Base-by-base conservation (phyloP, 2,888 invertebrate genomes). In the Sicus ferrugineus region DNA sequence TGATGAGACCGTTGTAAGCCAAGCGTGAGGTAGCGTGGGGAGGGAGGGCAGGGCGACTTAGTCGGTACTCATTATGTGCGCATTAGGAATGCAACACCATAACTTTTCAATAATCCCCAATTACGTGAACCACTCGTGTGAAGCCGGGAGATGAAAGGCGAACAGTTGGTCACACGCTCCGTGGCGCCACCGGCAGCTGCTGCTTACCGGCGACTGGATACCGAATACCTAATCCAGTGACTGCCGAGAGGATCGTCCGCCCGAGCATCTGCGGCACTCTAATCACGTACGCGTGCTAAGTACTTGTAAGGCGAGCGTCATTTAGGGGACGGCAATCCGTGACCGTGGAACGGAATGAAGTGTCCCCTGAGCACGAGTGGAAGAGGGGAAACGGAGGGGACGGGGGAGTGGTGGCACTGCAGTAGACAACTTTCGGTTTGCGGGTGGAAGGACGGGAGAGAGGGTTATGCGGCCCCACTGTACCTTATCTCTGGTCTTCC, bases 41-140 rank as follows among this genome's bases (percentile, higher is more conserved):
- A n/a, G n/a, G n/a, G n/a, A n/a, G n/a, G n/a, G n/a, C n/a, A 14
- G 9, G 34, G 34, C 1, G 19, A 9, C 50, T 11, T 19, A 26
- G 3, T 16, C 54, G 11, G 54, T 2, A 16, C 42, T 16, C 38
- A 38, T 38, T 21, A 26, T 42, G 21, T 21, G 14, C 28, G 46
- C 23, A 59, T 73, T 67, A 54, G 56, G 65, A 56, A 71, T 71
- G 71, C 73, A 63, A 54, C 65, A 67, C 73, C 71, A 71, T 67
- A 73, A 71, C 71, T 72, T 71, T 68, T 69, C 71, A 70, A 71
- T 73, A 73, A 73, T 73, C 73, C 69, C 71, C 69, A 73, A 73
- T 73, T 73, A 73, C 65, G 71, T 71, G 73, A 73, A 71, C 71
- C 58, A 71, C 69, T 71, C 67, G 56, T 72, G 58, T 69, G 68